These are phyloP conservation scores for Pheosia gnoma DNA, from an alignment of 2,888 invertebrate genomes.

Conservation along the genomic window DNA sequence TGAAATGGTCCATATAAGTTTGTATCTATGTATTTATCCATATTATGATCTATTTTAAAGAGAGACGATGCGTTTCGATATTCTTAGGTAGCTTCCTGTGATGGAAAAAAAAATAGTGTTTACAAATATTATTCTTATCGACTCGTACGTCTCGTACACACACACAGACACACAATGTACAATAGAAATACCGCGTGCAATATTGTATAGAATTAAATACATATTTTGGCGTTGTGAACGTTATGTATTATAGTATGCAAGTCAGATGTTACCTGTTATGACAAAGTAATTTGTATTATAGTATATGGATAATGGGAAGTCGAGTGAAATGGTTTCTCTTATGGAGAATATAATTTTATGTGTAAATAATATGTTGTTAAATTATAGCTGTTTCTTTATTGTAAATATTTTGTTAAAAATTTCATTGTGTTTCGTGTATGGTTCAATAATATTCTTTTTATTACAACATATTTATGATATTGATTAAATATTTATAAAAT, in stretches of 20 bases:
- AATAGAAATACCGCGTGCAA: constrained; percentile 80
- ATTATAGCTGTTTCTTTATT: constrained; percentile 81
- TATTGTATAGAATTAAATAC: constrained; percentile 81
- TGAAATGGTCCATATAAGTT: constrained; percentile 47
- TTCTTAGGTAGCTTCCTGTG: constrained; percentile 72
- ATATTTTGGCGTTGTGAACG: constrained; percentile 83
- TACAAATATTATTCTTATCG: constrained; percentile 54
- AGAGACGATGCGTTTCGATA: constrained; percentile 64
- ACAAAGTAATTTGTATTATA: constrained; percentile 82
- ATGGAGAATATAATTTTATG: constrained; percentile 60
- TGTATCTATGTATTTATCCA: constrained; percentile 48
- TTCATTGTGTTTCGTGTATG: constrained; percentile 70
- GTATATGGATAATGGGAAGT: constrained; percentile 59
- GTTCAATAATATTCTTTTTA: constrained; percentile 59
- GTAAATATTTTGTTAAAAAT: constrained; percentile 79
- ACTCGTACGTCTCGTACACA: constrained; percentile 67
- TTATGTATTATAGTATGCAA: constrained; percentile 82
- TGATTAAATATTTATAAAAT: constrained; percentile 59
- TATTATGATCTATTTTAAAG: constrained; percentile 56
- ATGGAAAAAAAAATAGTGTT: constrained; percentile 67
- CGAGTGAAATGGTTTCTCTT: constrained; percentile 60
- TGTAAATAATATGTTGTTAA: constrained; percentile 81
- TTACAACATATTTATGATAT: constrained; percentile 60
- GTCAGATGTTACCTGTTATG: constrained; percentile 85
- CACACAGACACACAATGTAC: constrained; percentile 60